Percentiles rank a stretch among this genome's conserved stretches.
Evolutionary conservation across 2,888 invertebrate genomes (phyloP).

Genomic region (Merodon equestris): DNA sequence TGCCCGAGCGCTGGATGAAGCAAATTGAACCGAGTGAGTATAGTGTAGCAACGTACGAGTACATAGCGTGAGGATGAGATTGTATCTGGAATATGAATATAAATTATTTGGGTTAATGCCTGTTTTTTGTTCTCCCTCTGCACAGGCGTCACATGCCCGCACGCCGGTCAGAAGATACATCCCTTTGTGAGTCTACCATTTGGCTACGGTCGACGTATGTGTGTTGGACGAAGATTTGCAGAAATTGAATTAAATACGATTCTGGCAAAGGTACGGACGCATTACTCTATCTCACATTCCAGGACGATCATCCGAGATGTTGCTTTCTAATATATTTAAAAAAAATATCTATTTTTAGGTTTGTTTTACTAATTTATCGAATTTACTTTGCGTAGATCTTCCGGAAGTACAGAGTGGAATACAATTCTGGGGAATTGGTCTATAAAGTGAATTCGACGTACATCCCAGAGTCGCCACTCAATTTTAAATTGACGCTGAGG

Average conservation of each 20-base stretch:
- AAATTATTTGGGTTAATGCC: slow-evolving; percentile 28
- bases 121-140: neutral
- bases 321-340: too few species aligned
- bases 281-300: neutral
- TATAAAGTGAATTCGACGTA: slow-evolving; percentile 88
- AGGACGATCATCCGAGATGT: too few species aligned
- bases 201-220: slow-evolving; percentile 88
- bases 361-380: neutral
- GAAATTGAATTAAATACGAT: slow-evolving; percentile 88
- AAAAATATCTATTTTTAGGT: too few species aligned
- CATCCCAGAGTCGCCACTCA: slow-evolving; percentile 85
- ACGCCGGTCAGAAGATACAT: slow-evolving; percentile 82
- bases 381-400: slow-evolving; percentile 81
- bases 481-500: slow-evolving; percentile 82
- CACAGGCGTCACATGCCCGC: slow-evolving; percentile 73
- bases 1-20: slow-evolving; percentile 90
- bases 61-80: slow-evolving; percentile 4
- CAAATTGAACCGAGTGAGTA: slow-evolving; percentile 76
- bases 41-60: too few species aligned
- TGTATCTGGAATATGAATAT: slow-evolving; percentile 10
- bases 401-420: slow-evolving; percentile 85
- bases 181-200: slow-evolving; percentile 88
- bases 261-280: slow-evolving; percentile 83
- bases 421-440: slow-evolving; percentile 83
- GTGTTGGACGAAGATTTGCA: slow-evolving; percentile 89